Evolutionary conservation across 2,888 invertebrate species (phyloP).

Genomic region (Synergus gifuensis): DNA sequence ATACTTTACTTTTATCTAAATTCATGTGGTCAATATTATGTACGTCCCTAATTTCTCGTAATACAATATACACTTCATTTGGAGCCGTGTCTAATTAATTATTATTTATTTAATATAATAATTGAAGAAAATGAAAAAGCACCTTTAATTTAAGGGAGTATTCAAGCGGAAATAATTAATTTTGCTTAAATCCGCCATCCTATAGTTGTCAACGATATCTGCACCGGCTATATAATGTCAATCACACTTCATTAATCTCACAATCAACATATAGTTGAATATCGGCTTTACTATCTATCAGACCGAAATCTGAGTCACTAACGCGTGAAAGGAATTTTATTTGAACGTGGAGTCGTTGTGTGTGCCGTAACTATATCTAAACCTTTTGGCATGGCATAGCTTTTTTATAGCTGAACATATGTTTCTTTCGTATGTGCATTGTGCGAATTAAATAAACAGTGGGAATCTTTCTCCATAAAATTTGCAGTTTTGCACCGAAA

Average conservation of each 20-base stretch:
- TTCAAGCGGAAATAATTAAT: background rate
- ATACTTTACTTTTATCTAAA: no score
- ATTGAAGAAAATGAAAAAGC: background rate
- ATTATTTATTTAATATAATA: no score
- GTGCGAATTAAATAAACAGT: background rate
- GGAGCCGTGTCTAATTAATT: no score
- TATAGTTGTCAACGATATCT: background rate
- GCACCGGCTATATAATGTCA: background rate
- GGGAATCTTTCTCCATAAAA: no score
- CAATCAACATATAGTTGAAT: background rate
- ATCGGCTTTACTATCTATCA: background rate
- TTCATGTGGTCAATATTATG: no score
- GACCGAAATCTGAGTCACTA: conserved; percentile 6
- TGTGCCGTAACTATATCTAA: background rate
- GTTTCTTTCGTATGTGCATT: background rate
- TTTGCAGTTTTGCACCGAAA: no score
- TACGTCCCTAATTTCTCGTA: no score
- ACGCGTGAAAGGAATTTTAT: conserved; percentile 30
- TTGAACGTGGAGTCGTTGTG: conserved; percentile 4
- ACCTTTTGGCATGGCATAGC: background rate
- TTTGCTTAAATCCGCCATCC: background rate
- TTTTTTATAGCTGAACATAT: background rate
- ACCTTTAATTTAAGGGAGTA: background rate
- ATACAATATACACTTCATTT: no score
- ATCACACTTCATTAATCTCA: background rate